Evolutionary conservation across 2,888 invertebrate species (phyloP).

Genomic region (Ceramica pisi): DNA sequence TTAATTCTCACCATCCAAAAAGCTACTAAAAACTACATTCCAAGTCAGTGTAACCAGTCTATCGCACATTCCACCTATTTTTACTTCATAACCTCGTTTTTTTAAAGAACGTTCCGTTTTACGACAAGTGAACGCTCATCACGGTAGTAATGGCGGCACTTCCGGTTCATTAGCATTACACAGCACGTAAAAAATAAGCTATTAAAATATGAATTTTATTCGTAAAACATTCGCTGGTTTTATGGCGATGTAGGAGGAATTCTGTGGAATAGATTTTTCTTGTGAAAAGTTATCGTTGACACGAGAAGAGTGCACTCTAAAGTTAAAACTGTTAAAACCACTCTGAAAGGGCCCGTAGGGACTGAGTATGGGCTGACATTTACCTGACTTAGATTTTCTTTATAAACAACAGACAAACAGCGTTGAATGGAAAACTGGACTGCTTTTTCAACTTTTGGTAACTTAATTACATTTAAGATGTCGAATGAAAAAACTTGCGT

Average conservation of each 20-base stretch:
- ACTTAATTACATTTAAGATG: no score
- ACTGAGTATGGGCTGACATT: no score
- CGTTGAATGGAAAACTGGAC: no score
- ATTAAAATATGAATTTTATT: constrained; percentile 61
- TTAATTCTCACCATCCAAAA: no score
- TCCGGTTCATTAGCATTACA: constrained; percentile 69
- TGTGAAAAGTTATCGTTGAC: constrained; percentile 1
- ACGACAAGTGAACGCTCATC: constrained; percentile 70
- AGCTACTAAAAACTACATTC: not conserved
- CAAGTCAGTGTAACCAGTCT: constrained; percentile 1
- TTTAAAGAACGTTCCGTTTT: constrained; percentile 68
- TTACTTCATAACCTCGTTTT: constrained; percentile 68
- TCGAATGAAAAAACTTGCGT: no score
- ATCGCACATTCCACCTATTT: constrained; percentile 55
- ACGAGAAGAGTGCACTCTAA: not conserved
- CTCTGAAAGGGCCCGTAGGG: no score
- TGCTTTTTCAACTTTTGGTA: no score
- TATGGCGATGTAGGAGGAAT: constrained; percentile 33
- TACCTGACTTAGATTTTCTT: no score
- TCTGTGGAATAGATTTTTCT: constrained; percentile 35
- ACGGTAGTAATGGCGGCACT: constrained; percentile 61
- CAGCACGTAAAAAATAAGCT: constrained; percentile 57
- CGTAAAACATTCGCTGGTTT: constrained; percentile 61
- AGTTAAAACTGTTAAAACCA: not conserved
- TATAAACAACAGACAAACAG: no score